A percentile compares a stretch with the other conserved stretches of the same genome.
Evolutionary conservation across 2,797 vertebrate species (phyloP).

Genomic region (Fringilla coelebs): DNA sequence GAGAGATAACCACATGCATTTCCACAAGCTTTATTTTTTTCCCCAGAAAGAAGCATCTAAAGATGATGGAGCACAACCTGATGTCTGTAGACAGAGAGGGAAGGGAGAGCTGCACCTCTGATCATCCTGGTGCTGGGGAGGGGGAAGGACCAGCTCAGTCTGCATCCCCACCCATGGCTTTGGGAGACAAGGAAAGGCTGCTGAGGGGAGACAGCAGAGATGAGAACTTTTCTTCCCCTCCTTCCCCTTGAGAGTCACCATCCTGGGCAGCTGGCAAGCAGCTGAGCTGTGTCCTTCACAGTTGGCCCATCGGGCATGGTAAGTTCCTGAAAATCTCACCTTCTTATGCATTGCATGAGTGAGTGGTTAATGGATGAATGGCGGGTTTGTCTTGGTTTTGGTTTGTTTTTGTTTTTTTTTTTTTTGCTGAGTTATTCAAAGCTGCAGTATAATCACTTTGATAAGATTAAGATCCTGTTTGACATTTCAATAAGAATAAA

Average conservation of each 20-base stretch:
- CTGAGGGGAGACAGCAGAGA: not conserved
- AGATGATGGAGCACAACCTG: constrained; percentile 27
- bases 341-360: not conserved
- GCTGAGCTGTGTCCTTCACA: constrained; percentile 27
- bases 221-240: not conserved
- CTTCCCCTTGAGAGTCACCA: not conserved
- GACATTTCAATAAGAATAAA: constrained; percentile 46
- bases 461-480: constrained; percentile 43
- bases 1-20: constrained; percentile 28
- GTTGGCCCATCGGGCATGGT: constrained; percentile 8
- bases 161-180: not conserved
- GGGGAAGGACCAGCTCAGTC: not conserved
- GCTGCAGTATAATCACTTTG: constrained; percentile 24
- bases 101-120: not conserved
- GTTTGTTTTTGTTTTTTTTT: not conserved
- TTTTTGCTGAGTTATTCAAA: constrained; percentile 21
- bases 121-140: not conserved
- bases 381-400: not conserved
- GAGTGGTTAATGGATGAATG: constrained; percentile 34
- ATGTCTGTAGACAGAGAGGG: constrained; percentile 5
- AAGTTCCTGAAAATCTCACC: constrained; percentile 27
- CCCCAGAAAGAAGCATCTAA: constrained; percentile 26
- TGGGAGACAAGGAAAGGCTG: not conserved
- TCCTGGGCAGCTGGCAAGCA: constrained; percentile 48
- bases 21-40: constrained; percentile 34